These are phyloP conservation scores for Galerucella calmariensis DNA, from an alignment of 2,888 invertebrate species.

Conservation along the genomic window DNA sequence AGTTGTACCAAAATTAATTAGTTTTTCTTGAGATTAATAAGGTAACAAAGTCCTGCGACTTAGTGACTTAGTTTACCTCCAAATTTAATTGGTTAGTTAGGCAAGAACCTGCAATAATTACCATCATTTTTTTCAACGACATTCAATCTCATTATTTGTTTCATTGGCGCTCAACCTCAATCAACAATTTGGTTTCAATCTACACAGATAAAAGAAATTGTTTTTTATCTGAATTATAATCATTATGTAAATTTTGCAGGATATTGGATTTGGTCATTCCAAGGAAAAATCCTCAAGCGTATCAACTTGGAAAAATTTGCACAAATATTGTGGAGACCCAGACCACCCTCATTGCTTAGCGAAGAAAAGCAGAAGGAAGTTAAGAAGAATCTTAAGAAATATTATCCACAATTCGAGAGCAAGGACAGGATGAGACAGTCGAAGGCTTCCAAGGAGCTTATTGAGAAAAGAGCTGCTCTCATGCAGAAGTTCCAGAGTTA, in stretches of 20 bases:
- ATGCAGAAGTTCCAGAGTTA: conserved; percentile 89
- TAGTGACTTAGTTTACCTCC: no score
- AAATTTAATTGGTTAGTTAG: no score
- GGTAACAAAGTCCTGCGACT: no score
- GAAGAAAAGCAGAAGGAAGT: conserved; percentile 92
- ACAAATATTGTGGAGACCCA: conserved; percentile 91
- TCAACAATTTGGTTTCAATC: no score
- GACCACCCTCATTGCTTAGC: conserved; percentile 86
- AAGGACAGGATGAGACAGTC: conserved; percentile 94
- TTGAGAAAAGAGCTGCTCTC: conserved; percentile 89
- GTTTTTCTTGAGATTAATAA: no score
- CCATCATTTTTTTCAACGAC: no score
- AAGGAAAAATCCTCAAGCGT: conserved; percentile 80
- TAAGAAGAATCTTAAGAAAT: conserved; percentile 97
- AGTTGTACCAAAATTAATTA: no score
- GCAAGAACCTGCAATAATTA: no score
- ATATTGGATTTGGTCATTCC: conserved; percentile 98
- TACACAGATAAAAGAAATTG: no score
- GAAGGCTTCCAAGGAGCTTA: conserved; percentile 93
- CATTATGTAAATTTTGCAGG: conserved; percentile 68
- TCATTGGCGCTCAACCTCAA: no score
- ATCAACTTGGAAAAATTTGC: conserved; percentile 93
- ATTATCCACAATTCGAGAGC: conserved; percentile 94
- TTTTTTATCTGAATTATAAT: neutral
- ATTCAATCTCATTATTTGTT: no score